Evolutionary conservation across 92 coral and sea anemone species (phyloP), one percentile per base, ranked within the genome.

Genomic region (Zoanthus gigantus): DNA sequence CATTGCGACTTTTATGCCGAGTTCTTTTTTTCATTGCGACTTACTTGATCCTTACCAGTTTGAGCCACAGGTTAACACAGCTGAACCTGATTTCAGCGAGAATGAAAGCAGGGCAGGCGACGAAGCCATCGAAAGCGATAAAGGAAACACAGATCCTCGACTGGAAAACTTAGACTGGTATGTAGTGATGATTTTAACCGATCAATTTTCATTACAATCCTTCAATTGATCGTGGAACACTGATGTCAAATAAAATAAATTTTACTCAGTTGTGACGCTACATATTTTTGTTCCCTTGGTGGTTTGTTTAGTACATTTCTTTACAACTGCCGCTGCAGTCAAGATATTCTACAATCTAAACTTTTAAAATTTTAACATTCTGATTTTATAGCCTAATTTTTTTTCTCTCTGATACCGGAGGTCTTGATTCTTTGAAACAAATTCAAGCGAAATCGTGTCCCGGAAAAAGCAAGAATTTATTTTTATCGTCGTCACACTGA

Each of bases 91-190:
- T 50, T 37, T 2, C 42, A 50, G 56, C 12, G 56, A 50, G 10
- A 11, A 50, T 50, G 56, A 50, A 50, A 50, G 56, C 56, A 7
- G 9, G 56, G 9, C 56, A 11, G 56, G 56, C 56, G 10, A 50
- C 56, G 69, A 16, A 63, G 28, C 69, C 69, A 63, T 63, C 58
- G 83, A 46, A 44, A 61, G 89, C 44, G 76, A 57, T 2, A 56
- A 75, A 4, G 89, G 75, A 86, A 28, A 72, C 80, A 50, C 66
- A 60, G 23, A 86, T 61, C 89, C 83, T 23, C 75, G 89, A 76
- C 83, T 60, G 83, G 58, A 86, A 86, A 86, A 86, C 58, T 86
- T 83, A 58, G 89, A 86, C 89, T 86, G 83, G 89, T 86, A 86
- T 61, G 74, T 86, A 78, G 69, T 30, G 29, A 63, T 63, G 16